Base-by-base conservation (phyloP, 2,113 vertebrate genomes). In the Sturnira hondurensis region DNA sequence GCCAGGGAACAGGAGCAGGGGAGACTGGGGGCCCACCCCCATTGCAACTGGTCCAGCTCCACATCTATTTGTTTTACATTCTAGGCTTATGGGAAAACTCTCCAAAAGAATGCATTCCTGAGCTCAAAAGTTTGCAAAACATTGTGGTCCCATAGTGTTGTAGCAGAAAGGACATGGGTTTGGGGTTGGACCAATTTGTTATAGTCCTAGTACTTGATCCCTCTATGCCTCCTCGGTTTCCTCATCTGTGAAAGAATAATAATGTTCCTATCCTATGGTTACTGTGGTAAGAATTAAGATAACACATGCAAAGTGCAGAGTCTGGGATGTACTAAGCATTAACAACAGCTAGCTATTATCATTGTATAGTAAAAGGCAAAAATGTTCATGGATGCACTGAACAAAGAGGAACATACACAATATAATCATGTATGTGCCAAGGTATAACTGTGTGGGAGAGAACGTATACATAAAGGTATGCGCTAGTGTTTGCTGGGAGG, bases 391-490 rank as follows among this genome's bases (percentile, higher is more conserved):
- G 52, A 73, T 26, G 61, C 31, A 14, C 5, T 26, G 26, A 87
- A 36, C 82, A 36, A 68, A 85, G 76, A 74, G 19, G 45, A 43
- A 36, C 28, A 2, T 3, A 68, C 8, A 20, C 3, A 38, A 11
- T 12, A 11, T 26, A 26, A 10, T 11, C 47, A 38, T 2, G 2
- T 2, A 6, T 2, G 10, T 19, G 15, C 56, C 28, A 10, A 20
- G 4, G 19, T 17, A 6, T 14, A 1, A 24, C 54, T 1, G 2
- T 0, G 0, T 11, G 26, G 2, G 58, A 43, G 13, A 13, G 36
- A 33, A 47, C 4, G 8, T 24, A 0, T n/a, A 13, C 3, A 10
- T 47, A 65, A 22, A 58, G 56, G 17, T 11, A 4, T 58, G 65
- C 70, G 16, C 13, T 41, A 0, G 7, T 36, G 86, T 82, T 45